These are phyloP conservation scores for Sanderia malayensis DNA, from an alignment of 30 jellyfish, hydroid and myxozoan species.

Conservation along the genomic window DNA sequence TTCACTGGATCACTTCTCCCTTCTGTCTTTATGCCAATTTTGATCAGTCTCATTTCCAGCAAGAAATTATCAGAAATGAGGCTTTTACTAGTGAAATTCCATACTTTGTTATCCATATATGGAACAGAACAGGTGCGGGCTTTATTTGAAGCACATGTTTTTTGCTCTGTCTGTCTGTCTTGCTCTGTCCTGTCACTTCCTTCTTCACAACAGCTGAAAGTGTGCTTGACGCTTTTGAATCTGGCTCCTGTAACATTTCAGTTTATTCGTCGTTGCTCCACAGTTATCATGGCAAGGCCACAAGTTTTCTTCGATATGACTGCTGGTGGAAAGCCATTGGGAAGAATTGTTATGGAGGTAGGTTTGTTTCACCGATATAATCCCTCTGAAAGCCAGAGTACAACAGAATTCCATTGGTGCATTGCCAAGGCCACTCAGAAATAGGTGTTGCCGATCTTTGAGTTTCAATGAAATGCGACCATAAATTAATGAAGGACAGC, in stretches of 20 bases:
- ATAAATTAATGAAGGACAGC: no score
- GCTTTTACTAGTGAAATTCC: not conserved
- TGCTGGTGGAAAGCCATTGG: constrained; percentile 49
- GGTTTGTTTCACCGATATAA: no score
- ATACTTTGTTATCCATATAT: not conserved
- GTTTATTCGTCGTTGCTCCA: constrained; percentile 27
- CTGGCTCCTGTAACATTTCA: constrained; percentile 26
- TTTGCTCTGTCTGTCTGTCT: no score
- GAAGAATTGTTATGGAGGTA: constrained; percentile 73
- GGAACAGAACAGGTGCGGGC: not conserved
- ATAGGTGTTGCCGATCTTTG: no score
- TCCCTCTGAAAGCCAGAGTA: no score
- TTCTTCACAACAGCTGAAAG: constrained; percentile 2
- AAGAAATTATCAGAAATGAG: not conserved
- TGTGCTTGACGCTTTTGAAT: not conserved
- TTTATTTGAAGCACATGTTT: not conserved
- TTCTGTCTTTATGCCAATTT: no score
- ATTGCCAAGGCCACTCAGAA: no score
- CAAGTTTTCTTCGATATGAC: constrained; percentile 50
- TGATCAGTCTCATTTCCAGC: not conserved
- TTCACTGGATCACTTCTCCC: no score
- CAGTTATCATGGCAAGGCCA: constrained; percentile 37
- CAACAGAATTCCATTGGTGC: no score
- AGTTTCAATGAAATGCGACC: no score
- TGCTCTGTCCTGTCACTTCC: no score